A percentile compares a stretch with the other conserved stretches of the same genome.
These are phyloP conservation scores for Lophotriccus pileatus DNA, from an alignment of 2,797 vertebrate species.

Conservation along the genomic window DNA sequence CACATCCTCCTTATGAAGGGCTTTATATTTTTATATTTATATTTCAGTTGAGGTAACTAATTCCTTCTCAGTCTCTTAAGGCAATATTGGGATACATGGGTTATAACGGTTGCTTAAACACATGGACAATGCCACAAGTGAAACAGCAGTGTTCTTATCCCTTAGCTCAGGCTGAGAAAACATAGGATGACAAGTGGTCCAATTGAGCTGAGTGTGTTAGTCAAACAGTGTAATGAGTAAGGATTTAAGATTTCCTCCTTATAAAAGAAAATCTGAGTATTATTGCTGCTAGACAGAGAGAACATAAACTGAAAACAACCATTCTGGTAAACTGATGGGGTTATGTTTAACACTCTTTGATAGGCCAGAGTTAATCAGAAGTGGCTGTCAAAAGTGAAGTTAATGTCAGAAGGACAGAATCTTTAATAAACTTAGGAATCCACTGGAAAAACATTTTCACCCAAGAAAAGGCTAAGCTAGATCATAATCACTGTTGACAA, in stretches of 20 bases:
- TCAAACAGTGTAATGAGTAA: background rate
- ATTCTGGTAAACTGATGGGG: background rate
- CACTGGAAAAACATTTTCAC: background rate
- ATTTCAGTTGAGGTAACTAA: background rate
- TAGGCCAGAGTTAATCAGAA: background rate
- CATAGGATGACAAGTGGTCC: background rate
- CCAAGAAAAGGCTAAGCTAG: background rate
- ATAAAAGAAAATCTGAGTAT: background rate
- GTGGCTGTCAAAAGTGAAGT: background rate
- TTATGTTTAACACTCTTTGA: background rate
- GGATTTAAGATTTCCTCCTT: background rate
- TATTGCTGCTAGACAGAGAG: background rate
- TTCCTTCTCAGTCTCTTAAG: background rate
- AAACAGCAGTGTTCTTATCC: background rate
- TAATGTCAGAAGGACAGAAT: background rate
- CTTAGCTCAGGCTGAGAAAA: background rate
- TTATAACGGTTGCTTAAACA: background rate
- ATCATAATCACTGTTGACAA: slow-evolving; percentile 8
- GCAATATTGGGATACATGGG: background rate
- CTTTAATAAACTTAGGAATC: background rate
- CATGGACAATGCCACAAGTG: background rate
- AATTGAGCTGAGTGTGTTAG: background rate
- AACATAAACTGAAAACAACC: background rate
- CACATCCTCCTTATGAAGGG: background rate
- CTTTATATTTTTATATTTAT: background rate